Evolutionary conservation across 2,113 vertebrate species (phyloP), one percentile per base, ranked within the genome.

Genomic region (Bungarus multicinctus): DNA sequence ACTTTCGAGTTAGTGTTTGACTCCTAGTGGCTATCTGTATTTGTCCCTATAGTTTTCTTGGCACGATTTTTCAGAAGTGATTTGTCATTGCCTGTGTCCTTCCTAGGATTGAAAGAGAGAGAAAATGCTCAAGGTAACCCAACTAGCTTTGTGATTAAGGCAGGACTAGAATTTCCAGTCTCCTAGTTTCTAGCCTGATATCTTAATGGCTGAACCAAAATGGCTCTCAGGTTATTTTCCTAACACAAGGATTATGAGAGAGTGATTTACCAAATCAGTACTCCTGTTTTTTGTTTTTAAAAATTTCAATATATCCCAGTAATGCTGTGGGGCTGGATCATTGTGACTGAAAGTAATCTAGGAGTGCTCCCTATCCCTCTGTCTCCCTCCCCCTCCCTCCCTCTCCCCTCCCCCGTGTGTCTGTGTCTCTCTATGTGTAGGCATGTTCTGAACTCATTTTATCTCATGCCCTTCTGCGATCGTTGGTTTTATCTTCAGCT

Each of bases 321-420:
- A n/a, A 69, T 16, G 64, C 64, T 34, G 14, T 69, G 2, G 30
- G 64, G 2, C 64, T 69, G 30, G 64, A 27, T 69, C 64, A 34
- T 34, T 69, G 5, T n/a, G 64, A 69, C 2, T 69, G 30, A 69
- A 34, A 5, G 30, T 69, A 69, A 69, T 34, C 30, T 69, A 69
- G 1, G 5, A n/a, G 14, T 1, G 2, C 12, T n/a, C 30, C 5
- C 64, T n/a, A 12, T 16, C 64, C 1, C 12, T 16, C 30, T 1
- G 2, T 8, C 55, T 8, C 18, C 1, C 18, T 5, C 1, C 5
- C 54, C 3, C 16, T 20, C 53, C 12, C 16, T 20, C 23, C 9
- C 57, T 9, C 22, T 58, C 55, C 0, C 23, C 9, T 47, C 45
- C 5, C 23, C 0, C 23, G 5, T 50, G 5, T 27, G 8, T 30